Evolutionary conservation across 2,888 invertebrate genomes (phyloP), one percentile per base, ranked within the genome.

Genomic region (Deroplatys truncata): DNA sequence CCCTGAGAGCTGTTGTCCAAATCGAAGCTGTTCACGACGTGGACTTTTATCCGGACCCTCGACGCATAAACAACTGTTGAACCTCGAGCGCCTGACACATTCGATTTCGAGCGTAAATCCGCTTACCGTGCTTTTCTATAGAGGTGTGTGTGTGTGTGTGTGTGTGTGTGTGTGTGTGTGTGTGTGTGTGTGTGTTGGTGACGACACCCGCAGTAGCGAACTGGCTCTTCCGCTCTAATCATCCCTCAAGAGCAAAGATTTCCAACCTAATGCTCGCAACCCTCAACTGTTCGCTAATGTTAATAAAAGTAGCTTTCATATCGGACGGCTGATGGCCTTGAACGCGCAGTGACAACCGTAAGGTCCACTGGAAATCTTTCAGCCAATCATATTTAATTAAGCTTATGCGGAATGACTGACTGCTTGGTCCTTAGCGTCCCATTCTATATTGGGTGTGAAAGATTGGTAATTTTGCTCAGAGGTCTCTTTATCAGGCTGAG

Each of bases 11-110:
- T 72, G 56, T 72, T 72, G 56, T 72, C 56, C 56, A 72, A 72
- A 72, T 72, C 56, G 56, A 72, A 72, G 56, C 56, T 72, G 56
- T 72, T 72, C 56, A 72, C 56, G 56, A 72, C 56, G 56, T 72
- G 56, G 56, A 72, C 56, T 72, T 72, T 72, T 72, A 72, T 72
- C 56, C 56, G 56, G 56, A 72, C 16, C 56, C 56, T 72, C 56
- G 56, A 72, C 56, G 56, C 56, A 87, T 87, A 87, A 82, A 87
- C 87, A 87, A 87, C 87, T 87, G 87, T 87, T 87, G 82, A 83
- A 49, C 84, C 84, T 35, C 84, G 35, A 85, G 25, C 35, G 84
- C 25, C 25, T 43, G 25, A 43, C 85, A 49, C 85, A 49, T 28
- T 49, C 35, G 85, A 85, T 85, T 56, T 28, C 43, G 85, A 85